Base-by-base conservation (phyloP, 2,113 vertebrate species). In the Otus sunia region DNA sequence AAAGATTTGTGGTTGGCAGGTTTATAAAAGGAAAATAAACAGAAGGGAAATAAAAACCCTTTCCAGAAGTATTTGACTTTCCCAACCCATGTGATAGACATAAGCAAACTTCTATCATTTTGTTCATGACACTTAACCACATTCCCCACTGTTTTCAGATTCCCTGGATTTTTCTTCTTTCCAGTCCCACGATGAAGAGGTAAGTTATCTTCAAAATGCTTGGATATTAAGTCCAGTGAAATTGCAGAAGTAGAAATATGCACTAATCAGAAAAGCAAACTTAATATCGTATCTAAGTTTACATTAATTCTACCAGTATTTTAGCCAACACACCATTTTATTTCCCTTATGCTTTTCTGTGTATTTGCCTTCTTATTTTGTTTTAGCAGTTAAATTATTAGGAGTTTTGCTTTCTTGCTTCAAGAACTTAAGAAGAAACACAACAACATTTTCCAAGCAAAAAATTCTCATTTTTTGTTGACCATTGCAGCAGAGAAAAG, bases 1-100 rank as follows among this genome's bases (percentile, higher is more conserved):
- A 79, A 83, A 83, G 25, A 80, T 58, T 73, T 76, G 67, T 62
- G 26, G 55, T 77, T 77, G 25, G 55, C 39, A 86, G 68, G 39
- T 91, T 95, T 77, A 69, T 92, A 80, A 76, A 92, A 92, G 58
- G 50, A 77, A 90, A 92, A 78, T 27, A 86, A 86, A 76, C 45
- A 15, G 29, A 81, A 81, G 7, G 39, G 67, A 93, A 86, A 79
- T 64, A 84, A 93, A 79, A 72, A 3, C 18, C 19, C 25, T 86
- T 88, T 67, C 32, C 66, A 92, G 71, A 69, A 88, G 45, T 53
- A 58, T 68, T 68, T 60, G 34, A 73, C 88, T 88, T 89, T 88
- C 14, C 92, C 49, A 94, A 29, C 4, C 26, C 43, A 36, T 21
- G 25, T 69, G 75, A 83, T 6, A 59, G 39, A 55, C 34, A 49